Conservation (phyloP, 1,140 invertebrate genomes). For the Atta cephalotes region DNA sequence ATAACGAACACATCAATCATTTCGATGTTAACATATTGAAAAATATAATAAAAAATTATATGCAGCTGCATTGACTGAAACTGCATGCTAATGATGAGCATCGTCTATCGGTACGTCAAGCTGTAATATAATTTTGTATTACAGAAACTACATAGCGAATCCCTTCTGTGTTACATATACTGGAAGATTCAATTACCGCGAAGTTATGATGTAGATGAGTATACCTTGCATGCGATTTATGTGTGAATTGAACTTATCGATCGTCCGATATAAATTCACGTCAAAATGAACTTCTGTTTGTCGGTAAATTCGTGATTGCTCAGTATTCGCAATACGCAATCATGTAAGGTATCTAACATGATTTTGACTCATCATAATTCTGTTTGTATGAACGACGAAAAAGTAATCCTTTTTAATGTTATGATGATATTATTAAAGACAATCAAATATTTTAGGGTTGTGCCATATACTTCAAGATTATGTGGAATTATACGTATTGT, state of each 20-base stretch:
- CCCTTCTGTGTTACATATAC: not conserved
- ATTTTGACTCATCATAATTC: slow-evolving; percentile 18
- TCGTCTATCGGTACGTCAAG: slow-evolving; percentile 12
- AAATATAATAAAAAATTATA: slow-evolving; percentile 13
- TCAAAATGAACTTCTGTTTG: slow-evolving; percentile 22
- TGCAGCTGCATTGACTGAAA: not conserved
- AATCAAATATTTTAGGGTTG: not conserved
- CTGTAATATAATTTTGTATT: slow-evolving; percentile 49
- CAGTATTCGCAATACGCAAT: not conserved
- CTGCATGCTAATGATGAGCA: slow-evolving; percentile 32
- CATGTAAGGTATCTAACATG: not conserved
- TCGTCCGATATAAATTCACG: slow-evolving; percentile 42
- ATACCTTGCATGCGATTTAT: slow-evolving; percentile 1
- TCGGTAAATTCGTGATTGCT: slow-evolving; percentile 32
- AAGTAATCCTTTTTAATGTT: not conserved
- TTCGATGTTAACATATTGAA: slow-evolving; percentile 32
- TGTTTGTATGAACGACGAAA: not conserved
- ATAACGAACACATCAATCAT: slow-evolving; percentile 44
- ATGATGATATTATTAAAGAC: not conserved
- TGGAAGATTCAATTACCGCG: slow-evolving; percentile 33
- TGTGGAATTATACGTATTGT: no score
- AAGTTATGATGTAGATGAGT: slow-evolving; percentile 14
- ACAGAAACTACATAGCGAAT: not conserved
- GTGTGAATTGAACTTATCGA: slow-evolving; percentile 41
- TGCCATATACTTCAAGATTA: no score